These are phyloP conservation scores for Chinchilla lanigera DNA, from an alignment of 2,113 vertebrate genomes.

Conservation along the genomic window DNA sequence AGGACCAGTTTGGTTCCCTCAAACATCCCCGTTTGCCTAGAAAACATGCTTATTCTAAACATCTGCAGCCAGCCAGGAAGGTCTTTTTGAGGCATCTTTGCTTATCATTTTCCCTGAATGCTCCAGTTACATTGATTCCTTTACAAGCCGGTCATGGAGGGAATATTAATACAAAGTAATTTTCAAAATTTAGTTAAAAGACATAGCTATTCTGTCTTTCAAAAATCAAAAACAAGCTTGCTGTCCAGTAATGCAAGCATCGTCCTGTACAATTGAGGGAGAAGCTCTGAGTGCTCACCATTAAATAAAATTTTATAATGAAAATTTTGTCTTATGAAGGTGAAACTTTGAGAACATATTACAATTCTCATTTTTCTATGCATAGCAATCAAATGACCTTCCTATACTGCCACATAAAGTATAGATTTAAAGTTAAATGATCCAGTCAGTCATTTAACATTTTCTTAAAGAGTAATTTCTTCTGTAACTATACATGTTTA, in stretches of 20 bases:
- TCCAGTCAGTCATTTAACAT: constrained; percentile 88
- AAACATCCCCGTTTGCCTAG: background rate
- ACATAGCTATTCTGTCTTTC: background rate
- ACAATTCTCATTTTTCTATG: constrained; percentile 89
- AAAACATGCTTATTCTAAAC: background rate
- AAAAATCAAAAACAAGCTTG: constrained; percentile 13
- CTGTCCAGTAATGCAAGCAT: constrained; percentile 28
- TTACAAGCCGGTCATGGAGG: background rate
- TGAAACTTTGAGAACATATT: constrained; percentile 88
- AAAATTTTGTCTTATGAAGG: constrained; percentile 90
- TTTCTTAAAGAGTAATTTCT: constrained; percentile 87
- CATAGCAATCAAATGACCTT: constrained; percentile 88
- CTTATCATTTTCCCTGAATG: background rate
- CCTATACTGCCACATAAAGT: constrained; percentile 86
- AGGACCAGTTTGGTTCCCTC: background rate
- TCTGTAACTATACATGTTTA: constrained; percentile 83
- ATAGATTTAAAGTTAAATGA: constrained; percentile 90
- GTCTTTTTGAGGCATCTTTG: background rate
- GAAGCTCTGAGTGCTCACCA: constrained; percentile 75
- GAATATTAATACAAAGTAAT: background rate
- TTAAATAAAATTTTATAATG: constrained; percentile 87
- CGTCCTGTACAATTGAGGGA: constrained; percentile 50
- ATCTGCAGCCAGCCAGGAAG: background rate
- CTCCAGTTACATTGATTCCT: background rate
- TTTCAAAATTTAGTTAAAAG: constrained; percentile 52